Evolutionary conservation across 2,113 vertebrate species (phyloP).

Genomic region (Camelus bactrianus): DNA sequence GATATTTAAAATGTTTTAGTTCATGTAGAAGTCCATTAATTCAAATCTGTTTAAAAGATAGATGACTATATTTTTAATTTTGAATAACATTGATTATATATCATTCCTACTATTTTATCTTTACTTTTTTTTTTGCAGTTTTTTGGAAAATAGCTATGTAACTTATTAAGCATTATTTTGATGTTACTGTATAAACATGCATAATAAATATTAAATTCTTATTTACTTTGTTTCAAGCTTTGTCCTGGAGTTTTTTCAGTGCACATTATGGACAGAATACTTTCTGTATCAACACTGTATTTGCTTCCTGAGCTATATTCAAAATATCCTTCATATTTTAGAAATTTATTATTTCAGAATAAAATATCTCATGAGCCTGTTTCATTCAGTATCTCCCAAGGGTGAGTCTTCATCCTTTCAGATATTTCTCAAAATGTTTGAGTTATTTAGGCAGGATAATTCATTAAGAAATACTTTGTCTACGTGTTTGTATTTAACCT

Average conservation of each 20-base stretch:
- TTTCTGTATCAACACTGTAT: constrained; percentile 3
- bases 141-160: constrained; percentile 72
- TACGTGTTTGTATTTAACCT: constrained; percentile 26
- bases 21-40: constrained; percentile 57
- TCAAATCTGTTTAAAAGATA: constrained; percentile 68
- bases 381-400: background rate
- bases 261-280: constrained; percentile 18
- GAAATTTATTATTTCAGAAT: constrained; percentile 37
- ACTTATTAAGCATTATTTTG: constrained; percentile 75
- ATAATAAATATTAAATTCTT: constrained; percentile 77
- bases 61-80: constrained; percentile 67
- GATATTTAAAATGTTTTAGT: constrained; percentile 59
- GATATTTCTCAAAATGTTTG: constrained; percentile 47
- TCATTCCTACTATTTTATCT: constrained; percentile 67
- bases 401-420: background rate
- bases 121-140: constrained; percentile 55
- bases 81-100: constrained; percentile 59
- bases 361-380: background rate
- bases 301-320: constrained; percentile 20
- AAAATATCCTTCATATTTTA: constrained; percentile 39
- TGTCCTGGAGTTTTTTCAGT: constrained; percentile 52
- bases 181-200: constrained; percentile 70
- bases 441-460: constrained; percentile 6
- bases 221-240: constrained; percentile 63
- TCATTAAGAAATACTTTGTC: constrained; percentile 29